A percentile compares a stretch with the other conserved stretches of the same genome.
These are phyloP conservation scores for Ariolimax columbianus DNA, from an alignment of 2,888 invertebrate species.

Conservation along the genomic window DNA sequence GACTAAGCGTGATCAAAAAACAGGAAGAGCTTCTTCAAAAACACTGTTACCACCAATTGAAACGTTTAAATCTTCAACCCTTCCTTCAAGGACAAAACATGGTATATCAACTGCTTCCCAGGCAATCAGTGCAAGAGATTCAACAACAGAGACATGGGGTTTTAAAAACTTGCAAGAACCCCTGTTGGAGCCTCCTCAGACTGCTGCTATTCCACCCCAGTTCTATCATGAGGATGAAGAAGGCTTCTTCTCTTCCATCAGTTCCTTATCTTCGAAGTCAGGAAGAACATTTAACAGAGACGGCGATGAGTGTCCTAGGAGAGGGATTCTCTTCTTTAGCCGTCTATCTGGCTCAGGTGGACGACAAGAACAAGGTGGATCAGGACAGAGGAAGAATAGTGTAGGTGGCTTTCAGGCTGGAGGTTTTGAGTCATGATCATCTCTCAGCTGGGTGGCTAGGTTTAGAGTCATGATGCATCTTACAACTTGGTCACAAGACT, in stretches of 20 bases:
- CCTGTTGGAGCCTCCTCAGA: background rate
- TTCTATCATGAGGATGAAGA: slow-evolving; percentile 41
- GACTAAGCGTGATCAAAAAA: too few species aligned
- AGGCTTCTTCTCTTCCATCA: slow-evolving; percentile 29
- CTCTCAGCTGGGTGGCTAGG: background rate
- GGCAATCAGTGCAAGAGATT: background rate
- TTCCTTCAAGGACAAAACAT: too few species aligned
- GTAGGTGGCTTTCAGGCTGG: slow-evolving; percentile 5
- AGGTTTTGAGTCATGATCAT: slow-evolving; percentile 43
- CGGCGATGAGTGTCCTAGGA: background rate
- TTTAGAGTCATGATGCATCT: too few species aligned
- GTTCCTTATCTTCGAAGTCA: background rate
- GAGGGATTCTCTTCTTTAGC: slow-evolving; percentile 38
- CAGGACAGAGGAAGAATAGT: too few species aligned
- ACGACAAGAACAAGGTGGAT: background rate
- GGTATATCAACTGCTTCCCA: too few species aligned
- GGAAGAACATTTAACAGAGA: background rate
- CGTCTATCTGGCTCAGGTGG: slow-evolving; percentile 19
- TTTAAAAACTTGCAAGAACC: background rate
- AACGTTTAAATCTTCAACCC: too few species aligned
- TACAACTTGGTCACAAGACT: too few species aligned
- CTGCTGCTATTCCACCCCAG: slow-evolving; percentile 34
- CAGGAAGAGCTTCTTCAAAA: too few species aligned
- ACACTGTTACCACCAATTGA: too few species aligned
- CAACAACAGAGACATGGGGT: background rate